Evolutionary conservation across 2,888 invertebrate species (phyloP).

Genomic region (Notodonta ziczac): DNA sequence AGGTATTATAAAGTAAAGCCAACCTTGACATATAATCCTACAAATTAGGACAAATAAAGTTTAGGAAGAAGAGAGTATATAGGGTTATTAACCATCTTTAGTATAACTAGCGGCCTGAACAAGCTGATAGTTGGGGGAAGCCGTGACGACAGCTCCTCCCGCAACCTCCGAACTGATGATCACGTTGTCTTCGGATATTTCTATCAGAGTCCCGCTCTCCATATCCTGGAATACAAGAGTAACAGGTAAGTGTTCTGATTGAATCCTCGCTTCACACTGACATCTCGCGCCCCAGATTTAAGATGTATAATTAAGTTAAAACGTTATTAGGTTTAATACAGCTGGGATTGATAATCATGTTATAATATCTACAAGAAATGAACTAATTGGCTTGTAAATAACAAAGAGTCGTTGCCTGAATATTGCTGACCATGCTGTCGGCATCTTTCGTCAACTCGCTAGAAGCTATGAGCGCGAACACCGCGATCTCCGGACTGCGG

Average conservation of each 20-base stretch:
- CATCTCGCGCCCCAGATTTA: too few species aligned
- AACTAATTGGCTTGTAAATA: too few species aligned
- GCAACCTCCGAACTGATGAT: conserved; percentile 54
- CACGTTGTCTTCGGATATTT: conserved; percentile 64
- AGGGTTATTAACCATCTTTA: conserved; percentile 50
- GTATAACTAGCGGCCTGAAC: conserved; percentile 63
- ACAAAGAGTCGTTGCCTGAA: neutral
- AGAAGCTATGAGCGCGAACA: conserved; percentile 54
- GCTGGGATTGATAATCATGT: neutral
- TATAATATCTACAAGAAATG: neutral
- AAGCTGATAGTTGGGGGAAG: conserved; percentile 57
- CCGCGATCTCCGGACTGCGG: conserved; percentile 63
- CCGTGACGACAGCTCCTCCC: conserved; percentile 54
- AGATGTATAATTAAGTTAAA: too few species aligned
- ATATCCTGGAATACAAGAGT: conserved; percentile 50
- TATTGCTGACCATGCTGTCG: conserved; percentile 28
- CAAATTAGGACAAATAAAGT: neutral
- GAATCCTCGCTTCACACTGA: too few species aligned
- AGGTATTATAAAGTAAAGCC: too few species aligned
- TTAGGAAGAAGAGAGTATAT: neutral
- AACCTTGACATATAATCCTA: too few species aligned
- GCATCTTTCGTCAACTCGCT: conserved; percentile 53
- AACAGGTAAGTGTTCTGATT: neutral
- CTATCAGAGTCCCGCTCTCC: conserved; percentile 59
- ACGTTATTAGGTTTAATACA: too few species aligned